Evolutionary conservation across 2,888 invertebrate species (phyloP).

Genomic region (Pollenia angustigena): DNA sequence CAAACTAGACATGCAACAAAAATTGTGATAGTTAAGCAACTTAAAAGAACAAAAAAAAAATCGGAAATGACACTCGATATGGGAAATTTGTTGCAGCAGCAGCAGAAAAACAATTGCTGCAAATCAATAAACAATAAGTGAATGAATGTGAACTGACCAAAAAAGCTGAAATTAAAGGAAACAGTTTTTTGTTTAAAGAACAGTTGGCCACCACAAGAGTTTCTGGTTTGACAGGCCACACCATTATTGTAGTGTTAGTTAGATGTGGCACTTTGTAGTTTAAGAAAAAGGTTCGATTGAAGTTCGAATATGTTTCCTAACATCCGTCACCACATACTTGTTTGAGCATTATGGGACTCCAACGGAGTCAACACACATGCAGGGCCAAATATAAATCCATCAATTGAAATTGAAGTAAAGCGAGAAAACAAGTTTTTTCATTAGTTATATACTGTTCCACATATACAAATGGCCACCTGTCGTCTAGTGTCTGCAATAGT

Average conservation of each 20-base stretch:
- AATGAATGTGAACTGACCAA: constrained; percentile 25
- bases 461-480: constrained; percentile 71
- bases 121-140: constrained; percentile 63
- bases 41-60: constrained; percentile 6
- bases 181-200: not conserved
- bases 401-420: constrained; percentile 63
- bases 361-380: not conserved
- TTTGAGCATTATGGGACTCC: not conserved
- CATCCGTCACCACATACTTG: not conserved
- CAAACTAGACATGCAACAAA: constrained; percentile 34
- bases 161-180: constrained; percentile 15
- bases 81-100: constrained; percentile 32
- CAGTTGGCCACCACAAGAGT: constrained; percentile 17
- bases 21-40: constrained; percentile 43
- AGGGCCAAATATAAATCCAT: constrained; percentile 37
- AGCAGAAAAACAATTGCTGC: constrained; percentile 45
- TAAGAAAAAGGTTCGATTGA: not conserved
- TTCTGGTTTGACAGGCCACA: constrained; percentile 42
- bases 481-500: constrained; percentile 64
- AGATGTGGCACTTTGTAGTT: constrained; percentile 2
- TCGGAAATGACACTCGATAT: constrained; percentile 43
- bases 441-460: constrained; percentile 40
- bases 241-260: constrained; percentile 33
- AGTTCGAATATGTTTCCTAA: constrained; percentile 40
- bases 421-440: constrained; percentile 45